Base-by-base conservation (phyloP, 1,140 invertebrate species). In the Lepidurus packardi region DNA sequence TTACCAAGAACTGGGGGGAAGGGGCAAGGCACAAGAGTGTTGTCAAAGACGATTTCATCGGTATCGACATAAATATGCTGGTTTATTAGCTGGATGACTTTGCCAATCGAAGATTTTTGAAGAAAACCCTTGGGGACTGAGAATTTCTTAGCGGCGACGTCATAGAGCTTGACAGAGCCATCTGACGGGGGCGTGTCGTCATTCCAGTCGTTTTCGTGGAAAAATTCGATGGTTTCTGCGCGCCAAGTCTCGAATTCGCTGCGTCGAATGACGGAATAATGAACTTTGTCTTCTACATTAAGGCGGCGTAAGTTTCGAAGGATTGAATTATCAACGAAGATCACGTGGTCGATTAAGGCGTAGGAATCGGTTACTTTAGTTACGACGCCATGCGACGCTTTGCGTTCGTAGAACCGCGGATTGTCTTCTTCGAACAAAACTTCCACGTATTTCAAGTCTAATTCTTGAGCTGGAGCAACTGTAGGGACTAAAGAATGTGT, bases 361-460 rank as follows among this genome's bases (percentile, higher is more conserved):
- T 65, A 65, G 0, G 53, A 65, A 65, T 65, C 53, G 8, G 53
- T 65, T 65, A 65, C 53, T 16, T 65, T 65, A 9, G 53, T 65
- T 6, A 65, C 13, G 13, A 21, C 21, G 53, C 53, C 53, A 7
- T 65, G 53, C 16, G 53, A 65, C 16, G 16, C 13, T 21, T 65
- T 65, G 53, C 53, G 53, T 65, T 65, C 9, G 21, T 65, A 65
- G 21, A 65, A 65, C 13, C 13, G 16, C 6, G 53, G 53, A 7
- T n/a, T 7, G 53, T 65, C 53, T 65, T 65, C 53, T 65, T 65
- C 53, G 53, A 65, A 65, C 21, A 65, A 65, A 16, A 65, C 21
- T 13, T 65, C 53, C 6, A 65, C 16, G 13, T 65, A 65, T 13
- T 9, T 65, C 1, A 65, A 65, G 0, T 11, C 16, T 9, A 7